phyloP scores from a whole-genome alignment of 2,797 vertebrate genomes.

The Heteromormyrus szaboi region DNA sequence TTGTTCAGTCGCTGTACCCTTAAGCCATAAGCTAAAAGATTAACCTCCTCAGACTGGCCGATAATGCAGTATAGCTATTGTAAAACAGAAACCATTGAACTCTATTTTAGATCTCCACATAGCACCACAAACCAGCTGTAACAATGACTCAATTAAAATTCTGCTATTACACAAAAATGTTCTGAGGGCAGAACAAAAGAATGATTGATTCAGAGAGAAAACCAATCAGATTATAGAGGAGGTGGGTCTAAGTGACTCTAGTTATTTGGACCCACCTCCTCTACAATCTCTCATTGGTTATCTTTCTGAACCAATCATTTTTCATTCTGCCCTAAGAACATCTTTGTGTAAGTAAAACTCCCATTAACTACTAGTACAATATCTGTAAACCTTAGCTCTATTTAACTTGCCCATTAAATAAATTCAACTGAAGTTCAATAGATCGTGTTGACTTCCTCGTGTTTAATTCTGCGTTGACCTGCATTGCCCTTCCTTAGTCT shows the following conservation, averaged over 20 bases:
- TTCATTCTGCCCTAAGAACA: background rate
- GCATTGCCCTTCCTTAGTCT: background rate
- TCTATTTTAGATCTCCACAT: background rate
- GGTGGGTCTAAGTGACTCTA: background rate
- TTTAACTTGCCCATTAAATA: background rate
- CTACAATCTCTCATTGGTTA: background rate
- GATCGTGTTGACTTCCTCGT: background rate
- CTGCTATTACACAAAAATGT: background rate
- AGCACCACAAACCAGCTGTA: background rate
- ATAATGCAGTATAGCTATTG: background rate
- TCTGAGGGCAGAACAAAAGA: background rate
- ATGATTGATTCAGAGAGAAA: background rate
- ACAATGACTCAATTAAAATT: background rate
- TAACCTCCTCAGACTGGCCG: background rate
- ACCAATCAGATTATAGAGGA: background rate
- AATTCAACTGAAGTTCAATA: background rate
- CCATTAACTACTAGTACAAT: background rate
- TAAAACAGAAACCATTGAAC: background rate
- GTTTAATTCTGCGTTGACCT: background rate
- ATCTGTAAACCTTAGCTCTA: background rate
- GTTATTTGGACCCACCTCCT: background rate
- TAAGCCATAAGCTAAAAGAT: background rate
- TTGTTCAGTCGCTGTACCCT: background rate
- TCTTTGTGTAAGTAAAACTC: background rate
- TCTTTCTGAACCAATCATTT: background rate